A percentile compares a stretch with the other conserved stretches of the same genome.
These are phyloP conservation scores for Trichogramma evanescens DNA, from an alignment of 2,888 invertebrate species.

Conservation along the genomic window DNA sequence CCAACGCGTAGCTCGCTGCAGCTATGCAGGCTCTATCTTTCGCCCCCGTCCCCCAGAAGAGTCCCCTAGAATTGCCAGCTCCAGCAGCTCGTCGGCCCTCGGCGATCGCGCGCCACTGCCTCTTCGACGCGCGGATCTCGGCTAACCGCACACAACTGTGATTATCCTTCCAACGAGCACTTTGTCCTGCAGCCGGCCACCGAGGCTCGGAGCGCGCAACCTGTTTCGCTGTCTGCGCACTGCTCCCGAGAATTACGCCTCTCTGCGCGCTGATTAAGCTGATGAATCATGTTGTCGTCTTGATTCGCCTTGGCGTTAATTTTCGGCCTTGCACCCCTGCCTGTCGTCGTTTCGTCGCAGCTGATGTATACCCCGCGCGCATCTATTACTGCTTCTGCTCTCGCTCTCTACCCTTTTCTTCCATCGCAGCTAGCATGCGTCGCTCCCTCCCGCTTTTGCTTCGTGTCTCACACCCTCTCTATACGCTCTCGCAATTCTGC, in stretches of 20 bases:
- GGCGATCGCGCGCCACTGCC: no score
- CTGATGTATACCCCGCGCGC: not conserved
- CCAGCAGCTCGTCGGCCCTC: no score
- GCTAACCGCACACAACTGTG: no score
- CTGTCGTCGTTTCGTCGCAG: not conserved
- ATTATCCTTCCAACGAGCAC: constrained; percentile 20
- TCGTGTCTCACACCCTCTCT: no score
- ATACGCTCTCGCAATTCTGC: no score
- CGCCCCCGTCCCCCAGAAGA: constrained; percentile 10
- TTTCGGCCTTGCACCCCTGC: constrained; percentile 29
- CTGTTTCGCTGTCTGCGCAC: constrained; percentile 13
- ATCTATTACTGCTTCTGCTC: not conserved
- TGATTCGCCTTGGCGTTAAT: constrained; percentile 48
- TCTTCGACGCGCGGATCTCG: no score
- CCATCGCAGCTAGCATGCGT: not conserved
- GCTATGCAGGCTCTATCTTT: not conserved
- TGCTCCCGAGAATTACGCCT: constrained; percentile 44
- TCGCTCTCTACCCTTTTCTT: not conserved
- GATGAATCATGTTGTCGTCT: constrained; percentile 50
- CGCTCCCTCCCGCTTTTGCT: no score
- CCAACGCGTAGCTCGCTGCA: constrained; percentile 11
- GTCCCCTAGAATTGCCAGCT: no score
- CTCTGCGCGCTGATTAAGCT: constrained; percentile 47
- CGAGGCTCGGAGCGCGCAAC: not conserved
- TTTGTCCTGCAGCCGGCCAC: no score